Evolutionary conservation across 2,797 vertebrate genomes (phyloP).

Genomic region (Spinus pinus): DNA sequence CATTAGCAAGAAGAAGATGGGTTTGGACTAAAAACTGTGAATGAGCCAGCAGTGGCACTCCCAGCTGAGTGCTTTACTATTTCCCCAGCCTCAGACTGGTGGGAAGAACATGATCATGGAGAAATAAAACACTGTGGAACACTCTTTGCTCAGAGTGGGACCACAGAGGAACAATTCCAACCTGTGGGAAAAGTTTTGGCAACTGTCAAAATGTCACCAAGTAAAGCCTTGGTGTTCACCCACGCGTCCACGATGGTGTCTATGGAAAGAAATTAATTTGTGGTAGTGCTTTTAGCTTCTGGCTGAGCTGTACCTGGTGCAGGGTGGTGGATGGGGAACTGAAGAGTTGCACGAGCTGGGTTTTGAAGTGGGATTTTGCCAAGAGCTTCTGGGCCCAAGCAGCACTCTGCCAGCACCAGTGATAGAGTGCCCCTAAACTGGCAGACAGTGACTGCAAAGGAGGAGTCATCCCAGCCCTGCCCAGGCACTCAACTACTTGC

Average conservation of each 20-base stretch:
- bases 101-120: background rate
- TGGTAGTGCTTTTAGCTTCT: background rate
- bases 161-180: fast-evolving
- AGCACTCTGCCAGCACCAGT: background rate
- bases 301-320: slow-evolving; percentile 8
- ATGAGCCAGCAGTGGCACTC: background rate
- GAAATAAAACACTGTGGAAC: background rate
- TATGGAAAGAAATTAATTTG: background rate
- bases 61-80: fast-evolving
- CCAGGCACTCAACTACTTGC: background rate
- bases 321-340: background rate
- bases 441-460: background rate
- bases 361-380: background rate
- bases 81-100: background rate
- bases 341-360: background rate
- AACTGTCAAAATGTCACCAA: background rate
- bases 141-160: fast-evolving
- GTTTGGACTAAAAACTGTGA: background rate
- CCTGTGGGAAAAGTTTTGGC: background rate
- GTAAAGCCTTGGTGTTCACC: background rate
- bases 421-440: fast-evolving
- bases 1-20: background rate
- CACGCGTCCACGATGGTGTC: fast-evolving
- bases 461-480: background rate
- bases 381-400: background rate